Base-by-base conservation (phyloP, 2,888 invertebrate species). In the Ametastegia equiseti region DNA sequence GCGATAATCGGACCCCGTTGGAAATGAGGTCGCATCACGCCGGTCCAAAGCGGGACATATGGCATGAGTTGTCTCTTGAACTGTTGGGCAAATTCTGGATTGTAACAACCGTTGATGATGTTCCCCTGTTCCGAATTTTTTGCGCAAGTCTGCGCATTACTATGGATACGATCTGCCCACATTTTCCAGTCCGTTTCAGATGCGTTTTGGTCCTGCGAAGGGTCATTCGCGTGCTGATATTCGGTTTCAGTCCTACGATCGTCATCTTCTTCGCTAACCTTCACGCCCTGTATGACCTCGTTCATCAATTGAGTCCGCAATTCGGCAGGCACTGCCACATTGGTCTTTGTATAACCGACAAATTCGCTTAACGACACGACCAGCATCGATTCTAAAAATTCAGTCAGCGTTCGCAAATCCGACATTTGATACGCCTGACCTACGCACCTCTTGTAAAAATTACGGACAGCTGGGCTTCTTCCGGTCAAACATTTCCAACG, bases 1-100 rank as follows among this genome's bases (percentile, higher is more conserved):
- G 84, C 83, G 33, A 85, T 82, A 11, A 7, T 60, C 30, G 45
- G 23, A 36, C 82, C 75, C 30, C 27, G 65, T 13, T 33, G 69
- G 50, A 85, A 85, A 83, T 83, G 50, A 27, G 1, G 67, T 47
- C 82, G 81, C 85, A 84, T 85, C 27, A 85, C 78, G 30, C 82
- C 82, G 4, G 83, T 85, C 83, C 83, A 85, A 30, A 85, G 81
- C 15, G 83, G 81, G 3, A 84, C n/a, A 79, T 77, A 81, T 3
- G 81, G 83, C 11, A 84, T 30, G 11, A 84, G 78, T 36, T 83
- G 82, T 33, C 80, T 84, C 36, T 80, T 82, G 1, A 84, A n/a
- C 13, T 69, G 45, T 9, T 13, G 2, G 23, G 83, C 83, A 54
- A 84, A 83, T 5, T 36, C 75, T 13, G 81, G 81, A 83, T 83